These are phyloP conservation scores for Rugalucina vietnamica DNA, from an alignment of 2,888 invertebrate genomes.

Conservation along the genomic window DNA sequence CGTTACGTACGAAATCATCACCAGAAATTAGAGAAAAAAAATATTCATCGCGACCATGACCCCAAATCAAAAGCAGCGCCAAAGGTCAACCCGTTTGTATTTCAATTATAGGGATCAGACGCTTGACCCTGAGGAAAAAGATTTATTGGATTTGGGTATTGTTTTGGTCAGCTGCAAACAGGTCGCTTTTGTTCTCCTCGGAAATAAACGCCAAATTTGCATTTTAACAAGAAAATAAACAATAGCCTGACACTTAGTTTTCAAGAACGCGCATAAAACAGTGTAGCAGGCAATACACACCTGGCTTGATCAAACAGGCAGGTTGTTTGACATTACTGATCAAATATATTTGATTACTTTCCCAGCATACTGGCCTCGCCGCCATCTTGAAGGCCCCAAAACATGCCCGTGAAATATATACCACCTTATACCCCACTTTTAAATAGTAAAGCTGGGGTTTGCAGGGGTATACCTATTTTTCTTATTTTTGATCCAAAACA, in stretches of 20 bases:
- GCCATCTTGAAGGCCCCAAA: too few species aligned
- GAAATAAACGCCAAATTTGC: background rate
- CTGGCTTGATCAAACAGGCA: too few species aligned
- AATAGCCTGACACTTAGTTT: background rate
- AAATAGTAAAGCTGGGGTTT: too few species aligned
- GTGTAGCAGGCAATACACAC: too few species aligned
- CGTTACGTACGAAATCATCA: background rate
- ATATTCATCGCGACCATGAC: background rate
- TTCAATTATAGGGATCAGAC: background rate
- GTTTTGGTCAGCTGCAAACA: background rate
- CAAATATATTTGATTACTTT: too few species aligned
- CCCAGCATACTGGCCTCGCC: too few species aligned
- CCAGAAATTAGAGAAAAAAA: background rate
- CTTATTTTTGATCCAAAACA: too few species aligned
- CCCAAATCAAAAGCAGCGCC: background rate
- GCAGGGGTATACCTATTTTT: too few species aligned
- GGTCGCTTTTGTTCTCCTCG: background rate
- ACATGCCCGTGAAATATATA: too few species aligned
- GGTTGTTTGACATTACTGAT: too few species aligned
- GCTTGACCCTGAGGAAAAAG: background rate
- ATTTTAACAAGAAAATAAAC: background rate
- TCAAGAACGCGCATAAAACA: too few species aligned
- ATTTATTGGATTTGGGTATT: slow-evolving; percentile 8
- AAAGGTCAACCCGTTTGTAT: background rate
- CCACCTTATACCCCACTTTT: too few species aligned